These are phyloP conservation scores for Zhuqinia jingwanae DNA, from an alignment of 2,888 invertebrate genomes.

Conservation along the genomic window DNA sequence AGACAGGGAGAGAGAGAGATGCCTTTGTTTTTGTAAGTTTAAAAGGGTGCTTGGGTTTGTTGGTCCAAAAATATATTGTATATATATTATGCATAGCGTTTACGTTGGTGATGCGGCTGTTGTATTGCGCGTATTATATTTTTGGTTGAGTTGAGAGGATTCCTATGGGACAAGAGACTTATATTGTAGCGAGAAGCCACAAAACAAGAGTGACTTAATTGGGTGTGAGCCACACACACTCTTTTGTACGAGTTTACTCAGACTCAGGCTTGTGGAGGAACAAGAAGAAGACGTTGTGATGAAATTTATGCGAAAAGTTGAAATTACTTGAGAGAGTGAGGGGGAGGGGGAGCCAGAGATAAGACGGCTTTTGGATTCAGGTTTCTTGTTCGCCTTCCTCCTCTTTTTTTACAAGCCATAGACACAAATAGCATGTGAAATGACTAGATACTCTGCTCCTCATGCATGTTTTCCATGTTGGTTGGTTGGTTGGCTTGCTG, in stretches of 20 bases:
- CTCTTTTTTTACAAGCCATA: slow-evolving; percentile 58
- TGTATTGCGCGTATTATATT: no score
- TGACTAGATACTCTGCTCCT: slow-evolving; percentile 62
- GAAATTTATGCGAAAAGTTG: slow-evolving; percentile 80
- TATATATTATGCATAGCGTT: neutral
- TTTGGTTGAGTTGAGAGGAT: slow-evolving; percentile 43
- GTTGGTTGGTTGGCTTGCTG: slow-evolving; percentile 32
- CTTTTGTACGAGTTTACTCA: no score
- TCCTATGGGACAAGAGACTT: slow-evolving; percentile 75
- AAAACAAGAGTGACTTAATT: slow-evolving; percentile 79
- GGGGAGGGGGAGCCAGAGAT: slow-evolving; percentile 58
- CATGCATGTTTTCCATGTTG: no score
- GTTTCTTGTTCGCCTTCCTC: no score
- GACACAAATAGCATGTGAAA: slow-evolving; percentile 77
- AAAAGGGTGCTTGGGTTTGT: neutral
- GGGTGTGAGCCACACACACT: slow-evolving; percentile 78
- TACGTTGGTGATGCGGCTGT: no score
- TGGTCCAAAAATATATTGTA: no score
- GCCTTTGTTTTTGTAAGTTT: no score
- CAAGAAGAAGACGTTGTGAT: slow-evolving; percentile 58
- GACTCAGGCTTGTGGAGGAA: slow-evolving; percentile 68
- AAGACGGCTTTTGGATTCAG: slow-evolving; percentile 78
- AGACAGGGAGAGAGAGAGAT: no score
- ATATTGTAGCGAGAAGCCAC: slow-evolving; percentile 76
- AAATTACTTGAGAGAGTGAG: slow-evolving; percentile 76